Evolutionary conservation across 1,140 invertebrate genomes (phyloP), one percentile per base, ranked within the genome.

Genomic region (Adoxophyes honmai): DNA sequence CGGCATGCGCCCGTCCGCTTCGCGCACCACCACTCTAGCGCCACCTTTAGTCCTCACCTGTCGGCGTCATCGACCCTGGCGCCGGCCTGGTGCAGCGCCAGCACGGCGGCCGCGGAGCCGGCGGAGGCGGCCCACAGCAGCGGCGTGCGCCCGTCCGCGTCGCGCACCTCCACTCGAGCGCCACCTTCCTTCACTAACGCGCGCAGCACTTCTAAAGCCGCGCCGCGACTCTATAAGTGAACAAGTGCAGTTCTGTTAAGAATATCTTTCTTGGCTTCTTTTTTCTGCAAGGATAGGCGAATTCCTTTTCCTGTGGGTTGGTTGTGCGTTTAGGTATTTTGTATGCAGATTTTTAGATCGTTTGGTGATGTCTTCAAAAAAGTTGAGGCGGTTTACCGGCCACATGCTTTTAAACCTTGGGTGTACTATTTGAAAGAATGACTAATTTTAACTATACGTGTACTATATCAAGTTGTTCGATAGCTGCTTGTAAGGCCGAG

Each of bases 71-170:
- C 93, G 0, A 96, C 93, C 39, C 93, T 91, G 5, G 95, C 94
- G 5, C 96, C 96, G 4, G 95, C 95, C 78, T 97, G 95, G 1
- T 97, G 78, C 33, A 99, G 81, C 1, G 95, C 93, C 14, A 97
- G 89, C 56, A 98, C 94, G 0, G 97, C 98, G 66, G 98, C 96
- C 0, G 95, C 93, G 56, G 96, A 98, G 81, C 98, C 98, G 44
- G 97, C 96, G 78, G 97, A 98, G 0, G 98, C 97, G 0, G 98
- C 98, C 98, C 98, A 99, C 1, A 99, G 85, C 21, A 99, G 91
- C 1, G 98, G 98, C 68, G 97, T 96, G 1, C 98, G 89, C 0
- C 96, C 96, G 73, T 99, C 98, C 37, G 95, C 93, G 84, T 99
- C 98, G 37, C 92, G 91, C 0, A 95, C 95, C 68, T 97, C 94